phyloP scores from a whole-genome alignment of 2,888 invertebrate species.

The Thymelicus lineola region DNA sequence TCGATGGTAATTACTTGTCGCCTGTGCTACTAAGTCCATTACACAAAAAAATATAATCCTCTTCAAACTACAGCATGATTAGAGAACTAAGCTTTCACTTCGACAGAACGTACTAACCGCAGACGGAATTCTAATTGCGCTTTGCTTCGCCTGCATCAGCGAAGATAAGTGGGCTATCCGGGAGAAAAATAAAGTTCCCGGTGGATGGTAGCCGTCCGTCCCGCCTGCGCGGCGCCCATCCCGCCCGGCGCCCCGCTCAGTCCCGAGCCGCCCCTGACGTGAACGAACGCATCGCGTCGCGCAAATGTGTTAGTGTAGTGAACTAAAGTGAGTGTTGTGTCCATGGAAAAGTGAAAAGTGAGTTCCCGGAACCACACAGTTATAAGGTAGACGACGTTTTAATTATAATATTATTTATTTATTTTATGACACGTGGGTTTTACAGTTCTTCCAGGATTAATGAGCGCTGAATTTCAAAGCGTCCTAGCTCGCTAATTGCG shows the following conservation, averaged over 20 bases:
- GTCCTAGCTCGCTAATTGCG: slow-evolving; percentile 19
- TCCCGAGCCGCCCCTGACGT: slow-evolving; percentile 44
- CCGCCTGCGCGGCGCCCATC: slow-evolving; percentile 49
- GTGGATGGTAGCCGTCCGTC: slow-evolving; percentile 38
- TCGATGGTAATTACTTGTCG: too few relatives aligned
- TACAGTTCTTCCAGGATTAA: not conserved
- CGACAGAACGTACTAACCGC: slow-evolving; percentile 34
- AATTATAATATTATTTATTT: not conserved
- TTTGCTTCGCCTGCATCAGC: slow-evolving; percentile 53
- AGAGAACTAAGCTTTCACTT: slow-evolving; percentile 39
- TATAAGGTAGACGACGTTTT: not conserved
- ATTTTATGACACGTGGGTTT: not conserved
- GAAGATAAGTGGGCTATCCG: slow-evolving; percentile 56
- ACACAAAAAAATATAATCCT: too few relatives aligned
- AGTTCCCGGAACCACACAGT: not conserved
- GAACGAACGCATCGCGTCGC: slow-evolving; percentile 22
- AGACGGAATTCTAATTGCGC: slow-evolving; percentile 50
- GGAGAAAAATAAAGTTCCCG: slow-evolving; percentile 55
- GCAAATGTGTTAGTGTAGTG: slow-evolving; percentile 29
- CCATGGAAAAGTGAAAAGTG: slow-evolving; percentile 31
- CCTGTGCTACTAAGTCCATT: too few relatives aligned
- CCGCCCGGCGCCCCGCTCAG: slow-evolving; percentile 45
- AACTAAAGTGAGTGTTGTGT: slow-evolving; percentile 28
- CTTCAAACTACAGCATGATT: not conserved
- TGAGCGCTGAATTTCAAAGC: slow-evolving; percentile 27